Evolutionary conservation across 92 coral and sea anemone genomes (phyloP), one percentile per base, ranked within the genome.

Genomic region (Zoanthus solanderi): DNA sequence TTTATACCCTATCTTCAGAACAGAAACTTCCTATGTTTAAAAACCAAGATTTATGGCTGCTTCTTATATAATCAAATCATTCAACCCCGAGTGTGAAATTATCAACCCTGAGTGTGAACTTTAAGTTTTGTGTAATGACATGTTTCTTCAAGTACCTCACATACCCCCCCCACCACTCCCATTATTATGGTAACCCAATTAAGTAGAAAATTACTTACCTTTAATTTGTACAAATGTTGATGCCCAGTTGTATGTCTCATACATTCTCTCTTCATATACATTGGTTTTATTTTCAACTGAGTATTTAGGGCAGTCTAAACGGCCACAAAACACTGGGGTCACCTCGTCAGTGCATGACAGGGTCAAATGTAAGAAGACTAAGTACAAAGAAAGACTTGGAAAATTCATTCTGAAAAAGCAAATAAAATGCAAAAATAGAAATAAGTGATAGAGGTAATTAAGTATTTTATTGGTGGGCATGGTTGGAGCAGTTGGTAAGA

Each of bases 281-380:
- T 84, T 86, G 9, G 96, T 92, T 32, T 69, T 91, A 15, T 88
- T 95, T 71, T 91, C 80, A 0, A 91, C 85, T 23, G 84, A 84
- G 65, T 89, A 95, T 13, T 89, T 90, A 10, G 98, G 98, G 86
- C 98, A 95, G 11, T 95, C 98, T 8, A 93, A 44, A 4, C 63
- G 90, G 69, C 86, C 61, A 45, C 98, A 95, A 85, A 94, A 94
- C 5, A 23, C 37, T 10, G 91, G 93, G 0, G 74, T 37, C 42
- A 37, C 74, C 10, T 80, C 48, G n/a, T 73, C 75, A 45, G 57
- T 44, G 44, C 85, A 63, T 23, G 28, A 9, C 23, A 72, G 2
- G 48, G n/a, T 23, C 1, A 80, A 44, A 32, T 30, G 74, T 17
- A 42, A 46, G 72, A 4, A 17, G 58, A 63, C 58, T 1, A 80